Base-by-base conservation (phyloP, 2,888 invertebrate species). In the Dinocampus coccinellae region DNA sequence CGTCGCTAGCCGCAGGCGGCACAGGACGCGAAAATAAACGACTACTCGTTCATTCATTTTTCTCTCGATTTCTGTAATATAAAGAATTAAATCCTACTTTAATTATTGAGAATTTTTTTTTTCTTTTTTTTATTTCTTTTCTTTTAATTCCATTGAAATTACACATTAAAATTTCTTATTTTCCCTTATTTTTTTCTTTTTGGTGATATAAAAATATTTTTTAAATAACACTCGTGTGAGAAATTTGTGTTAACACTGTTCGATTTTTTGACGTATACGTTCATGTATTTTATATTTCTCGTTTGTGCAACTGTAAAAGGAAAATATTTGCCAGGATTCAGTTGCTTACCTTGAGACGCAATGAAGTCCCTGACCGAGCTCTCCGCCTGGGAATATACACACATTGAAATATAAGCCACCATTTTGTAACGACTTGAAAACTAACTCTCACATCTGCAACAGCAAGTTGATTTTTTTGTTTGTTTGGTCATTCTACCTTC, bases 381-480 rank as follows among this genome's bases (percentile, higher is more conserved):
- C 29, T 34, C 47, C 24, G 39, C 71, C 55, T 62, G 58, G 10
- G 39, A 66, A 71, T 66, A 61, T 47, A 16, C 20, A 47, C 16
- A 16, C 47, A 53, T 36, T 65, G 60, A 36, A 36, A 58, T 58
- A 60, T 24, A 70, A 61, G 66, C 71, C 47, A 47, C 47, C 71
- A 71, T 71, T 66, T 71, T 71, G 71, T 71, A 53, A 55, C 42
- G 34, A 67, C 52, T 39, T 36, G 22, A 33, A 22, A 47, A 47
- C 16, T 47, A 47, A 16, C 47, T 47, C 71, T 39, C 66, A 55
- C 65, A 60, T 66, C 42, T 13, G 53, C 52, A 20, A 55, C n/a
- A 3, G n/a, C 39, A 11, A 39, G 34, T 34, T 65, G 47, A 24
- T 34, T 22, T 29, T 39, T n/a, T 42, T 42, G 24, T 42, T 47